Conservation (phyloP, 2,888 invertebrate genomes). For the Rhagonycha lutea region DNA sequence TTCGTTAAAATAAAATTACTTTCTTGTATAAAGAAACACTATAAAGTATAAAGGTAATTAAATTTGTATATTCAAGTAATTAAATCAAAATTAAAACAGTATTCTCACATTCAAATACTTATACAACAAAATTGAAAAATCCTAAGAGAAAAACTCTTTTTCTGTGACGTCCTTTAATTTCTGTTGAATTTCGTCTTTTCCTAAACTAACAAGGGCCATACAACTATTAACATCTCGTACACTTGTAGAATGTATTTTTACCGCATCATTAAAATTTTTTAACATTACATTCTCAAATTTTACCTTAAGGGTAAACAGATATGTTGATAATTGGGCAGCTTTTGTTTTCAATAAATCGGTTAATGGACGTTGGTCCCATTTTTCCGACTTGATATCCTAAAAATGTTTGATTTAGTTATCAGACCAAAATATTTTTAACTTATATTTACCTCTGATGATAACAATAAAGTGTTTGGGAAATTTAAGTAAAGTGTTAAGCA, state of each 20-base stretch:
- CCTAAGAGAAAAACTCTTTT: not conserved
- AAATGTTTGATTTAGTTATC: not conserved
- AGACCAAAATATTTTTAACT: not conserved
- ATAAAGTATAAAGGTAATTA: too few relatives aligned
- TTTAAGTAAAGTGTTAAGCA: constrained; percentile 31
- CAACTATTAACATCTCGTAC: not conserved
- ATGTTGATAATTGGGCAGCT: constrained; percentile 30
- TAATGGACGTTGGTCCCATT: constrained; percentile 30
- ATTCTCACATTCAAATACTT: too few relatives aligned
- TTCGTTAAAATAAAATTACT: too few relatives aligned
- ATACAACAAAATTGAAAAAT: too few relatives aligned
- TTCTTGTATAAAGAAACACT: too few relatives aligned
- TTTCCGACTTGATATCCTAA: not conserved
- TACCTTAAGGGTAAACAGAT: constrained; percentile 35
- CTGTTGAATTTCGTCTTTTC: not conserved
- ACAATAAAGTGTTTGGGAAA: constrained; percentile 26
- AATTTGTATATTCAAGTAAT: too few relatives aligned
- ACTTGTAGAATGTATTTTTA: constrained; percentile 18
- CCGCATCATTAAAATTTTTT: constrained; percentile 30
- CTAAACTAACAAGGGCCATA: not conserved
- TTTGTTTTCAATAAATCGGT: constrained; percentile 18
- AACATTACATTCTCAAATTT: constrained; percentile 33
- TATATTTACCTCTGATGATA: constrained; percentile 14
- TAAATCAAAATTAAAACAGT: too few relatives aligned
- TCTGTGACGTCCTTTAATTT: not conserved